Conservation (phyloP, 2,797 vertebrate species). For the Acridotheres tristis region DNA sequence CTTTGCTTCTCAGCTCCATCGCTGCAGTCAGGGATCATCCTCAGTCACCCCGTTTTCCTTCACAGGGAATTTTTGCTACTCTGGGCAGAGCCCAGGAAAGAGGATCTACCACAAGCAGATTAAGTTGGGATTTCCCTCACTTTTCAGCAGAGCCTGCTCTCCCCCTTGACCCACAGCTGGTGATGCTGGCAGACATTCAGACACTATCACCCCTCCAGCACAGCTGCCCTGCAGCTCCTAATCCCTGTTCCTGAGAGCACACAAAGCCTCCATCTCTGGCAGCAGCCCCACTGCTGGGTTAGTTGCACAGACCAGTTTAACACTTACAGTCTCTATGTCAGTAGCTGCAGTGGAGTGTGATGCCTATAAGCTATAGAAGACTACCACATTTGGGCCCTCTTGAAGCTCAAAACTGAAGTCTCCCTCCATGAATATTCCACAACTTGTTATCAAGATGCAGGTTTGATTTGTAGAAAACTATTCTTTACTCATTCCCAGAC, state of each 20-base stretch:
- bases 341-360: not conserved
- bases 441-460: not conserved
- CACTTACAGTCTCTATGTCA: not conserved
- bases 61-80: not conserved
- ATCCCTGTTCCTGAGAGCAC: not conserved
- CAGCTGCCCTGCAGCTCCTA: not conserved
- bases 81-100: not conserved
- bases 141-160: not conserved
- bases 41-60: not conserved
- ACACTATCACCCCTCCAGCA: not conserved
- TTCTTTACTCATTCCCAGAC: not conserved
- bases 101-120: not conserved
- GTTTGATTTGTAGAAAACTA: not conserved
- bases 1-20: not conserved
- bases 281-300: not conserved
- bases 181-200: not conserved
- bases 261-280: not conserved
- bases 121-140: not conserved
- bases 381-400: not conserved
- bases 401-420: not conserved
- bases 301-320: not conserved
- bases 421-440: not conserved
- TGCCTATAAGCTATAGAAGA: not conserved
- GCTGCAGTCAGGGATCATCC: not conserved
- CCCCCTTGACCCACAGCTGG: accelerated